phyloP scores from a whole-genome alignment of 2,888 invertebrate species.

The Drosophila quinaria region DNA sequence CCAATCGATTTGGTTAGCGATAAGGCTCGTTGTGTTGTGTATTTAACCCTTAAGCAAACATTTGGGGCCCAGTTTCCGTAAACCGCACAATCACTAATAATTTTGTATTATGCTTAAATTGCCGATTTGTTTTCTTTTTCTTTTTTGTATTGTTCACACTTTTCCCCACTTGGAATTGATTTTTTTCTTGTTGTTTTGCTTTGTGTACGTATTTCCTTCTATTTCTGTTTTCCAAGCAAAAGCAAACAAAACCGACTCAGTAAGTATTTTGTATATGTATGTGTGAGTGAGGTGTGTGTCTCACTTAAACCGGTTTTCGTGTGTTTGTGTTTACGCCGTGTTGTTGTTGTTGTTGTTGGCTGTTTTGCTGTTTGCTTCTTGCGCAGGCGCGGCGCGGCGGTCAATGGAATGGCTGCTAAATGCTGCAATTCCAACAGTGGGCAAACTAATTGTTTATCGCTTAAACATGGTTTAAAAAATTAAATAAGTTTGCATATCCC shows the following conservation, averaged over 20 bases:
- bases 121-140: conserved; percentile 40
- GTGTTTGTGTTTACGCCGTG: conserved; percentile 61
- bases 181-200: conserved; percentile 35
- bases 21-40: conserved; percentile 31
- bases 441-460: conserved; percentile 49
- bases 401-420: conserved; percentile 31
- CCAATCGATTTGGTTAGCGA: conserved; percentile 46
- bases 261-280: conserved; percentile 16
- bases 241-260: conserved; percentile 47
- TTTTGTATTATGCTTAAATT: conserved; percentile 34
- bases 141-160: conserved; percentile 43
- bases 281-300: conserved; percentile 29
- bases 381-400: conserved; percentile 46
- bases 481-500: conserved; percentile 34
- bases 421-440: conserved; percentile 45
- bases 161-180: conserved; percentile 49
- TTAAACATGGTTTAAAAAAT: conserved; percentile 40
- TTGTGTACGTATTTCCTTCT: conserved; percentile 47
- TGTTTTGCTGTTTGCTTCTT: conserved; percentile 36
- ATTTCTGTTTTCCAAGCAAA: conserved; percentile 57
- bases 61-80: conserved; percentile 30
- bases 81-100: conserved; percentile 33
- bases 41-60: conserved; percentile 43
- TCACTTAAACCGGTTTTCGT: conserved; percentile 65
- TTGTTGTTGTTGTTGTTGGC: conserved; percentile 43